A percentile compares a stretch with the other conserved stretches of the same genome.
Conservation (phyloP, 1,140 invertebrate genomes). For the Brachionus manjavacas region DNA sequence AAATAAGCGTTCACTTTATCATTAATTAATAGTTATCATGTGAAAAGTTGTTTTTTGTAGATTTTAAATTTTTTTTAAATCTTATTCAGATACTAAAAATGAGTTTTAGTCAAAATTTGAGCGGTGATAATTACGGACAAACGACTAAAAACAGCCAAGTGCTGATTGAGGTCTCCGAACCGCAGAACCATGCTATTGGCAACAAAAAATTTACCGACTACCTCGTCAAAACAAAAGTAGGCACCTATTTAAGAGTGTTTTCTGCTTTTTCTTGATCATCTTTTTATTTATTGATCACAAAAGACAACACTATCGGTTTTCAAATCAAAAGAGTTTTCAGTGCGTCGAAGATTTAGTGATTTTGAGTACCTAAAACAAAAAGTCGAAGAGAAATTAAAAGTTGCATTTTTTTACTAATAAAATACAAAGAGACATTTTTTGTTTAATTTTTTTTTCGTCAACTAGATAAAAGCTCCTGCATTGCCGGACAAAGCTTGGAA, state of each 20-base stretch:
- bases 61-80: background rate
- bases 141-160: slow-evolving; percentile 70
- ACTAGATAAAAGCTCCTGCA: slow-evolving; percentile 88
- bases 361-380: slow-evolving; percentile 99
- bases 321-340: slow-evolving; percentile 97
- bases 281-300: background rate
- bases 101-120: slow-evolving; percentile 28
- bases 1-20: background rate
- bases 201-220: slow-evolving; percentile 99
- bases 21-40: background rate
- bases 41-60: background rate
- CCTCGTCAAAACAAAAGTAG: slow-evolving; percentile 95
- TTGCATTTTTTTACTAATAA: slow-evolving; percentile 56
- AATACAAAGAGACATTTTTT: slow-evolving; percentile 17
- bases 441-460: slow-evolving; percentile 40
- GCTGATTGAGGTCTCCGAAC: slow-evolving; percentile 98
- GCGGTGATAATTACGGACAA: background rate
- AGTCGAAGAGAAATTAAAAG: slow-evolving; percentile 96
- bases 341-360: slow-evolving; percentile 93
- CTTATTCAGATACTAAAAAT: background rate
- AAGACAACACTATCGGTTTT: slow-evolving; percentile 99
- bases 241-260: slow-evolving; percentile 47
- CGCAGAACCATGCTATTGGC: slow-evolving; percentile 85
- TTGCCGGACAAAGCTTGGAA: slow-evolving; percentile 97
- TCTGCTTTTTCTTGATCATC: too few species aligned